Evolutionary conservation across 2,888 invertebrate species (phyloP), one percentile per base, ranked within the genome.

Genomic region (Melitaea athalia): DNA sequence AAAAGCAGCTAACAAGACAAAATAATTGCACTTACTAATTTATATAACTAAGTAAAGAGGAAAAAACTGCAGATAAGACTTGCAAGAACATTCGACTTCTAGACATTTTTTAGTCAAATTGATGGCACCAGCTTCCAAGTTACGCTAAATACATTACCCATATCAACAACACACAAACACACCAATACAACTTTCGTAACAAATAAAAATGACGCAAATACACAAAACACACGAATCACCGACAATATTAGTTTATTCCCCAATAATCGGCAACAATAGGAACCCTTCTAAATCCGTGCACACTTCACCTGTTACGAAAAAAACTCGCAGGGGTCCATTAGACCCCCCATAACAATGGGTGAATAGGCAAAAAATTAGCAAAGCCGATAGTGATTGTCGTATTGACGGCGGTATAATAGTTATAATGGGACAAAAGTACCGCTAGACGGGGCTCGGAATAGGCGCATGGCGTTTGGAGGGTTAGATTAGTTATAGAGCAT

Each of bases 311-410:
- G 86, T 83, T 76, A 77, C 78, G 70, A 11, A 65, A 87, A 87
- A 88, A 86, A 84, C 65, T 80, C 69, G 83, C 84, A 74, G 84
- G 76, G 73, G 71, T 71, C 71, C 81, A 80, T 78, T 77, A 81
- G 87, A 87, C 88, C 87, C 84, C 87, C 84, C 83, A 72, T 83
- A 81, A 88, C 87, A 88, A 89, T 79, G 71, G 83, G 65, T 79
- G 80, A 86, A 87, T 85, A 83, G 80, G 67, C 76, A 86, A 85
- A 84, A 87, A 87, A 87, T 79, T 85, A 68, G 86, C 87, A 87
- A 86, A 82, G 70, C 59, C n/a, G 43, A 64, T 80, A 81, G 77
- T 77, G 80, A 81, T 81, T 87, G 87, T 86, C 87, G 84, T 81
- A 82, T 83, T 76, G 72, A 73, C 75, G 74, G 77, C 81, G 82